Percentiles rank a stretch among this genome's conserved stretches.
Conservation (phyloP, 2,888 invertebrate genomes). For the Phymatocera aterrima region DNA sequence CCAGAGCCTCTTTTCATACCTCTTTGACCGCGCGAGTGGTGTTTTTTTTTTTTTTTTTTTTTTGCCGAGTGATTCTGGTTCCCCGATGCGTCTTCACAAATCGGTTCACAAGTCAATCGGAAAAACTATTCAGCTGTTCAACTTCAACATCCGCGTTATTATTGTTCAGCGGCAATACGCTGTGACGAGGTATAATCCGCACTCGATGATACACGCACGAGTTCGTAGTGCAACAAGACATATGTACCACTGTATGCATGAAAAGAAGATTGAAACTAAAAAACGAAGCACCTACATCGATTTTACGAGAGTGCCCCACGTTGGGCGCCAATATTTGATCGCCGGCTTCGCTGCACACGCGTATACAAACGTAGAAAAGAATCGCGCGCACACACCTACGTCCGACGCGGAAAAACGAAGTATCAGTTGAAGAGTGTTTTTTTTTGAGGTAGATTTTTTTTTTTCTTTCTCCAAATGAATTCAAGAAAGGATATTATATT, state of each 20-base stretch:
- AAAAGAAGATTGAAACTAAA: not conserved
- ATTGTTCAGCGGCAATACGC: slow-evolving; percentile 17
- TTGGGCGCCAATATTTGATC: no score
- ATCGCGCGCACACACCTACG: no score
- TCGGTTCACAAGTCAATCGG: slow-evolving; percentile 29
- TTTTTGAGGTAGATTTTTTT: not conserved
- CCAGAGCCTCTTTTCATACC: not conserved
- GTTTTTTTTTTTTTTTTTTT: no score
- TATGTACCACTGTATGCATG: not conserved
- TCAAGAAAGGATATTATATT: not conserved
- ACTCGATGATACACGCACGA: slow-evolving; percentile 34
- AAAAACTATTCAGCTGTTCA: slow-evolving; percentile 41
- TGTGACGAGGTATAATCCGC: not conserved
- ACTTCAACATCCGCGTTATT: not conserved
- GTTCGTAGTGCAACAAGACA: slow-evolving; percentile 13
- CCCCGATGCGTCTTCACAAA: not conserved
- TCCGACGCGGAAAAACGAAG: not conserved
- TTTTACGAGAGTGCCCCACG: no score
- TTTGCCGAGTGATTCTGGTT: slow-evolving; percentile 21
- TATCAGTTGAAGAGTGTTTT: not conserved
- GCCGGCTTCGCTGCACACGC: no score
- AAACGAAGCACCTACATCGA: no score
- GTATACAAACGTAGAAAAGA: no score
- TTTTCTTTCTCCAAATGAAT: slow-evolving; percentile 27
- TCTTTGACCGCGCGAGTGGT: slow-evolving; percentile 3